phyloP scores from a whole-genome alignment of 2,888 invertebrate genomes.

The Aphrophora alni region DNA sequence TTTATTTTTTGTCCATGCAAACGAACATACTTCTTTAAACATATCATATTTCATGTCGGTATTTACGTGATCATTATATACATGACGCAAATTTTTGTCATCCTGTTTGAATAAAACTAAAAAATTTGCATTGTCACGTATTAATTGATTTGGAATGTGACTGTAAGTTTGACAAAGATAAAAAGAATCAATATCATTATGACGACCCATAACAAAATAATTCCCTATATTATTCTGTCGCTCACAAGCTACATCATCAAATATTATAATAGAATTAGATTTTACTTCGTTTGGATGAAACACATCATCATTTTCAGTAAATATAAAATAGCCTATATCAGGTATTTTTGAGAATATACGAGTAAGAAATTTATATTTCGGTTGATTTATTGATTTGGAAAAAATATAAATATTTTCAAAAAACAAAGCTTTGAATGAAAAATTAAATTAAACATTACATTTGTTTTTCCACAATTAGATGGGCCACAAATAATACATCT shows the following conservation, averaged over 20 bases:
- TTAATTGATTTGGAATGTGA: conserved; percentile 14
- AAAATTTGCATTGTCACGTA: conserved; percentile 19
- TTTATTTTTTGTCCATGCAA: conserved; percentile 50
- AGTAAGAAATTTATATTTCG: conserved; percentile 9
- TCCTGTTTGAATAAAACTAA: conserved; percentile 18
- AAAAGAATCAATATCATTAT: conserved; percentile 15
- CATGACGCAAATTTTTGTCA: conserved; percentile 3
- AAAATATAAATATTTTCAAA: conserved; percentile 21
- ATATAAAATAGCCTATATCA: neutral
- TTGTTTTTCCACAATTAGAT: neutral
- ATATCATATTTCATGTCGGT: no score
- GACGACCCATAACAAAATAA: neutral
- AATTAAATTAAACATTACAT: neutral
- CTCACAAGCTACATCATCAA: neutral
- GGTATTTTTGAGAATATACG: neutral
- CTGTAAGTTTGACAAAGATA: conserved; percentile 25
- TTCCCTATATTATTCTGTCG: neutral
- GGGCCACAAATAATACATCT: conserved; percentile 18
- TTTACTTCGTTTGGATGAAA: neutral
- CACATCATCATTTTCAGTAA: neutral
- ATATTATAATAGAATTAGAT: neutral
- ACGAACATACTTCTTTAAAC: conserved; percentile 52
- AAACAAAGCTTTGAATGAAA: neutral
- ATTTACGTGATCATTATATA: neutral
- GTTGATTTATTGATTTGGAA: conserved; percentile 15